These are phyloP conservation scores for Lepus oiostolus DNA, from an alignment of 2,797 vertebrate genomes.

Conservation along the genomic window DNA sequence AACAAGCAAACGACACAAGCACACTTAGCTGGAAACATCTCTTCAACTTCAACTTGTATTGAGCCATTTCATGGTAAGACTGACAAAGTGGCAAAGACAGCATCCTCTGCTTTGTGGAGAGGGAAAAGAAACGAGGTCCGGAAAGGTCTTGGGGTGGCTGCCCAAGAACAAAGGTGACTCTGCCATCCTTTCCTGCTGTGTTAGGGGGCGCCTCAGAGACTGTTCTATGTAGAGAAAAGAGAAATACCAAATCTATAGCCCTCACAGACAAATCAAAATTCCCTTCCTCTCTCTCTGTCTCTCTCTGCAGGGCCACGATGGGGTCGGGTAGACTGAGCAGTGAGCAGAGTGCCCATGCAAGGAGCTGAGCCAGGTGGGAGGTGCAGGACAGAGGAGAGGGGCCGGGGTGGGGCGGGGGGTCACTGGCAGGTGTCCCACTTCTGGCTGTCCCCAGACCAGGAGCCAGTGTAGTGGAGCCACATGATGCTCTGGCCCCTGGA, in stretches of 20 bases:
- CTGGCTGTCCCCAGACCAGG: neutral
- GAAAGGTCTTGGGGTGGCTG: neutral
- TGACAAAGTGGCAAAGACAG: neutral
- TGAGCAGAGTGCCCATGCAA: neutral
- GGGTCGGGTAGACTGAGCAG: neutral
- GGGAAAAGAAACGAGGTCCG: neutral
- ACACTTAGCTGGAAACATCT: neutral
- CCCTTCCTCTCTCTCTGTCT: neutral
- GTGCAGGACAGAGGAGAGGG: neutral
- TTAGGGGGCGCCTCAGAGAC: neutral
- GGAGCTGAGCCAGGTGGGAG: neutral
- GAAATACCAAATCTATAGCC: neutral
- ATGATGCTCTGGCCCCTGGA: fast-evolving
- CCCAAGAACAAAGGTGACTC: neutral
- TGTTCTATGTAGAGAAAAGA: neutral
- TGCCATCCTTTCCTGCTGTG: neutral
- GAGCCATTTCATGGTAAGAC: neutral
- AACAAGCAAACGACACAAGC: neutral
- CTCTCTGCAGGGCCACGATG: neutral
- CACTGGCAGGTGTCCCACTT: neutral
- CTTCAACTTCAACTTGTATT: neutral
- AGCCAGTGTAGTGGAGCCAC: neutral
- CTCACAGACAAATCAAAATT: neutral
- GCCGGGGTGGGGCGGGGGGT: neutral
- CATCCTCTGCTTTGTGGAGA: neutral